Percentiles rank a stretch among this genome's conserved stretches.
Conservation (phyloP, 2,888 invertebrate genomes). For the Rhogogaster chlorosoma region DNA sequence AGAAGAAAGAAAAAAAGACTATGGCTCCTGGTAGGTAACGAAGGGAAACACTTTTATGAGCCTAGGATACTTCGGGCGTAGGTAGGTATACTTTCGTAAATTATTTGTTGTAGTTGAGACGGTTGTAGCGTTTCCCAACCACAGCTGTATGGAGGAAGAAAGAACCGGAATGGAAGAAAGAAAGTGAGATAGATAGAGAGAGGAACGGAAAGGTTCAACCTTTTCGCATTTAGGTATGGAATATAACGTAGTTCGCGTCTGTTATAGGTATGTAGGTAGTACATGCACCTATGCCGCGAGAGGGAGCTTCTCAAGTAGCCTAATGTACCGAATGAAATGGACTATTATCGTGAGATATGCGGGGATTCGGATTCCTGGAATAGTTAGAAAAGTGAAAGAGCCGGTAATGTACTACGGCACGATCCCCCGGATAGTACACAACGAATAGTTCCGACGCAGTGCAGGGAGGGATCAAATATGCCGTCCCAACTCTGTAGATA, state of each 20-base stretch:
- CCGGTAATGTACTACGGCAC: not conserved
- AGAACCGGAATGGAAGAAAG: not conserved
- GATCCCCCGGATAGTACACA: not conserved
- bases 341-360: not conserved
- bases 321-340: conserved; percentile 9
- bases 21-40: not conserved
- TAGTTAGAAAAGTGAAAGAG: not conserved
- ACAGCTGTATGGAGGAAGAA: not conserved
- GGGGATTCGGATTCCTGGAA: not conserved
- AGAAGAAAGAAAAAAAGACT: not conserved
- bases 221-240: not conserved
- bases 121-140: not conserved
- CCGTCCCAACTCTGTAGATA: not conserved
- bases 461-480: not conserved
- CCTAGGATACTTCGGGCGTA: not conserved
- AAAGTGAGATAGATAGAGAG: not conserved
- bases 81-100: conserved; percentile 20
- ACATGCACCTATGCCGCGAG: not conserved
- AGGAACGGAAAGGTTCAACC: not conserved
- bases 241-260: not conserved
- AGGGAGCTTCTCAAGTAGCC: not conserved
- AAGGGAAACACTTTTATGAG: conserved; percentile 2
- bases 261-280: not conserved
- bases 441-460: not conserved
- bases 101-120: not conserved